phyloP scores from a whole-genome alignment of 2,888 invertebrate species.

The Carabus problematicus region DNA sequence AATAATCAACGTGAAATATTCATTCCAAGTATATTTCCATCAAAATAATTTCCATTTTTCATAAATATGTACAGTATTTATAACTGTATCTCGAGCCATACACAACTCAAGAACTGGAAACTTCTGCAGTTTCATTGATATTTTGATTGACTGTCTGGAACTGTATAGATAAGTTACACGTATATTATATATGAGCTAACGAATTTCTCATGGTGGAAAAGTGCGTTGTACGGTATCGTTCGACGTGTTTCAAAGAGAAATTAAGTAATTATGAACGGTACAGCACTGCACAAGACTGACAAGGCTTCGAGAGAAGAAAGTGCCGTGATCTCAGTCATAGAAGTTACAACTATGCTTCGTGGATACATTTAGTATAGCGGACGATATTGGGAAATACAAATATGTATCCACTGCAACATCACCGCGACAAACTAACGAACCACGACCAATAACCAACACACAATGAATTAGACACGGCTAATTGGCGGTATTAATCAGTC shows the following conservation, averaged over 20 bases:
- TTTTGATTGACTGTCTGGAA: no score
- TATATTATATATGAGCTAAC: no score
- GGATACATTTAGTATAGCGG: neutral
- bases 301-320: conserved; percentile 22
- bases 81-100: no score
- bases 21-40: no score
- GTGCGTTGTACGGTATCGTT: no score
- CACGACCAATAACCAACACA: conserved; percentile 12
- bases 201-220: no score
- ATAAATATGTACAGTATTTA: no score
- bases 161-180: no score
- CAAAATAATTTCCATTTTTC: no score
- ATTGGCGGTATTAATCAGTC: conserved; percentile 36
- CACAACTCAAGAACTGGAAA: no score
- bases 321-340: conserved; percentile 18
- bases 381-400: conserved; percentile 38
- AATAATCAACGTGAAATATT: no score
- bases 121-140: no score
- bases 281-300: conserved; percentile 19
- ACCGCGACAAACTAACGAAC: conserved; percentile 27
- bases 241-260: conserved; percentile 21
- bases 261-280: conserved; percentile 31
- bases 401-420: conserved; percentile 38
- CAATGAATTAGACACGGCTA: conserved; percentile 7
- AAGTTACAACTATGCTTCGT: conserved; percentile 29